Evolutionary conservation across 2,888 invertebrate genomes (phyloP).

Genomic region (Platycnemis pennipes): DNA sequence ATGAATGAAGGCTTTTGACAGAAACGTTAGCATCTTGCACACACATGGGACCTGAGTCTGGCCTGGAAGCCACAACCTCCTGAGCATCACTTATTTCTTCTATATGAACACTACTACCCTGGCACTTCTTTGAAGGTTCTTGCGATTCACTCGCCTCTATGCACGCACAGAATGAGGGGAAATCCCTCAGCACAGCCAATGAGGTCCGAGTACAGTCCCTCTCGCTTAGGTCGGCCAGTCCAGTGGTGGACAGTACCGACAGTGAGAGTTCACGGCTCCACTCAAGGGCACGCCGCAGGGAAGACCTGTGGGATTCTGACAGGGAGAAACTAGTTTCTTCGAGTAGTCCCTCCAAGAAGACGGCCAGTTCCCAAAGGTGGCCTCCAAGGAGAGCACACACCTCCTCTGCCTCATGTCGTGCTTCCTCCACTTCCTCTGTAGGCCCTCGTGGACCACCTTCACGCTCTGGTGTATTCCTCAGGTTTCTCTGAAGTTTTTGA

Average conservation of each 20-base stretch:
- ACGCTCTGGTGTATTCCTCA: slow-evolving; percentile 64
- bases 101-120: neutral
- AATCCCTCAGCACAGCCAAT: slow-evolving; percentile 38
- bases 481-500: slow-evolving; percentile 61
- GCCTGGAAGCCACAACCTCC: neutral
- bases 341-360: slow-evolving; percentile 74
- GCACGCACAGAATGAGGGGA: slow-evolving; percentile 45
- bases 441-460: slow-evolving; percentile 68
- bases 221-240: slow-evolving; percentile 25
- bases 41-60: neutral
- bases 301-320: slow-evolving; percentile 72
- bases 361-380: slow-evolving; percentile 74
- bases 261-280: slow-evolving; percentile 65
- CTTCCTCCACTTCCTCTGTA: slow-evolving; percentile 69
- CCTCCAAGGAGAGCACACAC: slow-evolving; percentile 73
- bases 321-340: slow-evolving; percentile 74
- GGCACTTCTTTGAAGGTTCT: neutral
- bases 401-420: slow-evolving; percentile 70
- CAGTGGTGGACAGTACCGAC: slow-evolving; percentile 51
- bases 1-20: slow-evolving; percentile 38
- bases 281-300: slow-evolving; percentile 69
- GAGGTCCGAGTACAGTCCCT: slow-evolving; percentile 37
- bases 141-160: neutral
- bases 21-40: neutral
- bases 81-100: neutral